Evolutionary conservation across 1,140 invertebrate species (phyloP), one percentile per base, ranked within the genome.

Genomic region (Platyscapa corneri): DNA sequence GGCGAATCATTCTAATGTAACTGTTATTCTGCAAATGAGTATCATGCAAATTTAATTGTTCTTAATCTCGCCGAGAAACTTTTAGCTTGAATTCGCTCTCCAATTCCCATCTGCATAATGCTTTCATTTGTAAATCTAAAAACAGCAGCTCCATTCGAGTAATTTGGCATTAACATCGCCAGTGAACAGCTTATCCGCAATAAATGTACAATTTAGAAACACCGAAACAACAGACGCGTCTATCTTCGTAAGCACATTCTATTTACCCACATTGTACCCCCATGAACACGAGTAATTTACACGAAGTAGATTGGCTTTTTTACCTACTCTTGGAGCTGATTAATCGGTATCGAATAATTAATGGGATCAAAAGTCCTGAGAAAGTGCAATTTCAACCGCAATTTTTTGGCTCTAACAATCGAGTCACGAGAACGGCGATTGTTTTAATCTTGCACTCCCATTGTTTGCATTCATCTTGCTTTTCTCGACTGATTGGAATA

Each of bases 201-300:
- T 60, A 78, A 78, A 56, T 34, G 75, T 23, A 32, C 23, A 77
- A 77, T 77, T 77, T 77, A 18, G 75, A 77, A 77, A 49, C 46
- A 34, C 12, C 53, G 18, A 32, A 53, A 77, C 30, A 23, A 18
- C n/a, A 56, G 3, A 20, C 32, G 76, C 34, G 53, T 64, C 37
- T 60, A 78, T 60, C 53, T 46, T 76, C 27, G 16, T 16, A 46
- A 75, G 20, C 30, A 34, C 30, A 67, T 67, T 67, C 65, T 67
- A 67, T 67, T 39, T 46, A 46, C 32, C 42, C 80, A 72, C 53
- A 37, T 70, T 37, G 30, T 14, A 37, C 32, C 34, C 18, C 67
- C 18, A 39, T 39, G 34, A 37, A 37, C 32, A 39, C 32, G 67
- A 37, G 3, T 23, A 23, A 30, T 37, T 39, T 12, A 5, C 32